These are phyloP conservation scores for Callocephalon fimbriatum DNA, from an alignment of 2,113 vertebrate species.

Conservation along the genomic window DNA sequence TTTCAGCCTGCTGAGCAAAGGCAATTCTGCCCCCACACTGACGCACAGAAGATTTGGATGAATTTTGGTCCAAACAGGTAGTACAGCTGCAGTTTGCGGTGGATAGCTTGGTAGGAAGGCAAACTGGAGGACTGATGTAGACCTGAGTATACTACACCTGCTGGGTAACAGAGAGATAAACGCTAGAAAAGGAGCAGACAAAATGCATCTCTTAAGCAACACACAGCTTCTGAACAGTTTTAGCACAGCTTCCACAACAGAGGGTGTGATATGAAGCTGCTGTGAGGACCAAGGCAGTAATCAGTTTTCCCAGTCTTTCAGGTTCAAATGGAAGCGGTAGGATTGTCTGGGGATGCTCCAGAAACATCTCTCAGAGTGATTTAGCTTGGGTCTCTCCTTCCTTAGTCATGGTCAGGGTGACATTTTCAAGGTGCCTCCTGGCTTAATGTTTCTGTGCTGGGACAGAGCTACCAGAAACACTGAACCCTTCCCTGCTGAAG, in stretches of 20 bases:
- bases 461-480: background rate
- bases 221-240: background rate
- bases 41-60: slow-evolving; percentile 6
- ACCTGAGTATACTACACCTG: background rate
- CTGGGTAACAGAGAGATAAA: slow-evolving; percentile 30
- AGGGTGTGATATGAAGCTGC: background rate
- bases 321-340: background rate
- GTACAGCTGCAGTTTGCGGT: background rate
- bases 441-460: background rate
- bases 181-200: background rate
- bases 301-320: background rate
- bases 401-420: background rate
- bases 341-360: background rate
- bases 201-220: background rate
- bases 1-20: slow-evolving; percentile 30
- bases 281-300: slow-evolving; percentile 11
- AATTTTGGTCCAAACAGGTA: slow-evolving; percentile 35
- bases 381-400: background rate
- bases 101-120: background rate
- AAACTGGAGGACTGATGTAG: background rate
- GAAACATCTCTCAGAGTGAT: background rate
- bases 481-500: rapidly evolving
- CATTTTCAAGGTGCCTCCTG: background rate
- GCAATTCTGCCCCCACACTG: slow-evolving; percentile 18
- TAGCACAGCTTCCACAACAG: slow-evolving; percentile 7